A percentile compares a stretch with the other conserved stretches of the same genome.
Conservation (phyloP, 1,140 invertebrate species). For the Drosophila pseudoananassae region DNA sequence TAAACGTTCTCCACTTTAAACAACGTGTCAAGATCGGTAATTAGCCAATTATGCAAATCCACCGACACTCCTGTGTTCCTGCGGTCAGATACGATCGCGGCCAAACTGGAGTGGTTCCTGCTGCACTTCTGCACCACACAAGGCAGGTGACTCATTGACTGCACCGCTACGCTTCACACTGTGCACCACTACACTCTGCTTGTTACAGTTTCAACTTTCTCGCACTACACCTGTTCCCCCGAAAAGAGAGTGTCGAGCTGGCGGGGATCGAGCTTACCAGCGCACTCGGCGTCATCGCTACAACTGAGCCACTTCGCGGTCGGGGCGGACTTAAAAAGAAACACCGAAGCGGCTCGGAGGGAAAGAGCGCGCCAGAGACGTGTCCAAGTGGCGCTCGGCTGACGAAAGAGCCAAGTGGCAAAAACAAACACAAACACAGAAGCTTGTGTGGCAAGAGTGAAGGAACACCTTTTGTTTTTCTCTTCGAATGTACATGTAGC, state of each 20-base stretch:
- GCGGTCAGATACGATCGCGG: slow-evolving; percentile 8
- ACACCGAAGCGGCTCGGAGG: slow-evolving; percentile 4
- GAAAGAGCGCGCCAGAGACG: slow-evolving; percentile 8
- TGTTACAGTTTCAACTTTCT: slow-evolving; percentile 51
- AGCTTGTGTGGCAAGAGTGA: slow-evolving; percentile 13
- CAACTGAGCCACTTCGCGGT: slow-evolving; percentile 22
- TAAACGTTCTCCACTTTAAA: slow-evolving; percentile 11
- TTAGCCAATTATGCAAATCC: slow-evolving; percentile 39
- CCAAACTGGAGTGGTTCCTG: slow-evolving; percentile 22
- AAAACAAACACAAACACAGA: background rate
- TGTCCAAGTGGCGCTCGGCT: slow-evolving; percentile 7
- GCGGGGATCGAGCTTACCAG: slow-evolving; percentile 26
- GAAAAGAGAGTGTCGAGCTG: background rate
- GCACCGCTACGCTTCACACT: slow-evolving; percentile 1
- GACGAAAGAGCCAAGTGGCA: slow-evolving; percentile 7
- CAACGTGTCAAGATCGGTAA: slow-evolving; percentile 29
- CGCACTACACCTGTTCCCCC: slow-evolving; percentile 30
- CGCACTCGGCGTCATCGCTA: slow-evolving; percentile 34
- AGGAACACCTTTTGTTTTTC: slow-evolving; percentile 30
- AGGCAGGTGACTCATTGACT: slow-evolving; percentile 20
- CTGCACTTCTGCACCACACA: background rate
- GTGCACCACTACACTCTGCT: slow-evolving; percentile 2
- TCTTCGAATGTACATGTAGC: slow-evolving; percentile 24
- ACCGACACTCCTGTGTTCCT: background rate
- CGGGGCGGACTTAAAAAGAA: slow-evolving; percentile 21